Conservation (phyloP, 2,888 invertebrate species). For the Mythimna loreyi region DNA sequence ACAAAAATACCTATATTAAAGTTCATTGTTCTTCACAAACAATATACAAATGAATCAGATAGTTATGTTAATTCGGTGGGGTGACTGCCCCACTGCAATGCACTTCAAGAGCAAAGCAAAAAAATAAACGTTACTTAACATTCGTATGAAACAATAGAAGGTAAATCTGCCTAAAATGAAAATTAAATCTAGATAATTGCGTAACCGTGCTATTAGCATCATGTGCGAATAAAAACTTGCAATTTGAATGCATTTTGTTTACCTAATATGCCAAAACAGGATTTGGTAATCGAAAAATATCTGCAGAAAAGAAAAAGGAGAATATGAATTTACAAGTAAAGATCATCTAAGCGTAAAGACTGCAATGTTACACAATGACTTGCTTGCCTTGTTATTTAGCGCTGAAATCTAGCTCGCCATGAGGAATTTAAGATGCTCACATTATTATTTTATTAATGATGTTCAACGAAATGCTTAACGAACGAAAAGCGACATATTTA, state of each 20-base stretch:
- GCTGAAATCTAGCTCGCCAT: slow-evolving; percentile 46
- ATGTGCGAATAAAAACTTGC: slow-evolving; percentile 15
- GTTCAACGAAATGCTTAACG: slow-evolving; percentile 24
- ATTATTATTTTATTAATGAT: slow-evolving; percentile 37
- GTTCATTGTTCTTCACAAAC: slow-evolving; percentile 60
- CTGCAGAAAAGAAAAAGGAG: slow-evolving; percentile 22
- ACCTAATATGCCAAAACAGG: slow-evolving; percentile 30
- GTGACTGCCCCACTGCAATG: slow-evolving; percentile 46
- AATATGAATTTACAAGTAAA: slow-evolving; percentile 46
- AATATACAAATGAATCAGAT: slow-evolving; percentile 41
- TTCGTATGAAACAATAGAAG: slow-evolving; percentile 27
- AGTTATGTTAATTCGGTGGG: slow-evolving; percentile 47
- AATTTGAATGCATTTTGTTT: slow-evolving; percentile 37
- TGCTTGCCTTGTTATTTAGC: slow-evolving; percentile 58
- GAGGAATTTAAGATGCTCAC: slow-evolving; percentile 44
- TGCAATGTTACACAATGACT: slow-evolving; percentile 49
- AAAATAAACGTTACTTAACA: slow-evolving; percentile 7
- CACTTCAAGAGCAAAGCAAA: slow-evolving; percentile 34
- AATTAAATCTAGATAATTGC: slow-evolving; percentile 8
- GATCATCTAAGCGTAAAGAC: slow-evolving; percentile 31
- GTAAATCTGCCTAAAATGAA: slow-evolving; percentile 12
- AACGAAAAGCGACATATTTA: slow-evolving; percentile 5
- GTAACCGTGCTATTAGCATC: slow-evolving; percentile 5
- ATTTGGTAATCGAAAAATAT: slow-evolving; percentile 32
- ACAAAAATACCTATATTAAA: slow-evolving; percentile 22